Evolutionary conservation across 2,888 invertebrate species (phyloP).

Genomic region (Arctia plantaginis): DNA sequence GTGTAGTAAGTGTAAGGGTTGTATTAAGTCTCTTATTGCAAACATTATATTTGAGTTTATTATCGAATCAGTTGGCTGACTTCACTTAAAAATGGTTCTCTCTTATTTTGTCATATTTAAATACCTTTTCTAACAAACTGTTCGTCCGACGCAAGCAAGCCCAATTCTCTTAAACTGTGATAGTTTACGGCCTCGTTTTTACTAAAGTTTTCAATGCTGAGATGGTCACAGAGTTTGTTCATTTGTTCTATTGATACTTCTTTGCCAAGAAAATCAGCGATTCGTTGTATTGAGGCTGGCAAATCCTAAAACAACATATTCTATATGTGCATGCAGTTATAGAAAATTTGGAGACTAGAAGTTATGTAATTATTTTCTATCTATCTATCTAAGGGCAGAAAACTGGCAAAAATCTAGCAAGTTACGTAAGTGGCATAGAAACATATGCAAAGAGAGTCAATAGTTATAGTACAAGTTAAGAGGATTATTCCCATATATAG

Average conservation of each 20-base stretch:
- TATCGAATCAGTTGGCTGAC: too few species aligned
- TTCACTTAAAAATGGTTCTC: too few species aligned
- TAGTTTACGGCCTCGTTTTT: constrained; percentile 87
- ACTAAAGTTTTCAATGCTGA: constrained; percentile 91
- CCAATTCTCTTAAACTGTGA: constrained; percentile 34
- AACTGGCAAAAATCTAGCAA: neutral
- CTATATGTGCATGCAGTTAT: neutral
- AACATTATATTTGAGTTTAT: too few species aligned
- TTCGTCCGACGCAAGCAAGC: constrained; percentile 22
- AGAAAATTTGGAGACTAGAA: neutral
- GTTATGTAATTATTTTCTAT: neutral
- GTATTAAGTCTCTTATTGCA: too few species aligned
- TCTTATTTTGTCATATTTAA: too few species aligned
- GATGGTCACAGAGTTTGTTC: constrained; percentile 86
- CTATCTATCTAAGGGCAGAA: neutral
- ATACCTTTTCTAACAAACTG: constrained; percentile 55
- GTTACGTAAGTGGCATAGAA: neutral
- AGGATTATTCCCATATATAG: too few species aligned
- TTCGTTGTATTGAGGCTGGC: constrained; percentile 72
- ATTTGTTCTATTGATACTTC: constrained; percentile 82
- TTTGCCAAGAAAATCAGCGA: constrained; percentile 87
- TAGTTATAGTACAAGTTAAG: too few species aligned
- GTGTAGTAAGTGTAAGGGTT: too few species aligned
- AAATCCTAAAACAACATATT: constrained; percentile 43
- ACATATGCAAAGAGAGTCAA: neutral